Evolutionary conservation across 2,113 vertebrate genomes (phyloP), one percentile per base, ranked within the genome.

Genomic region (Alosa alosa): DNA sequence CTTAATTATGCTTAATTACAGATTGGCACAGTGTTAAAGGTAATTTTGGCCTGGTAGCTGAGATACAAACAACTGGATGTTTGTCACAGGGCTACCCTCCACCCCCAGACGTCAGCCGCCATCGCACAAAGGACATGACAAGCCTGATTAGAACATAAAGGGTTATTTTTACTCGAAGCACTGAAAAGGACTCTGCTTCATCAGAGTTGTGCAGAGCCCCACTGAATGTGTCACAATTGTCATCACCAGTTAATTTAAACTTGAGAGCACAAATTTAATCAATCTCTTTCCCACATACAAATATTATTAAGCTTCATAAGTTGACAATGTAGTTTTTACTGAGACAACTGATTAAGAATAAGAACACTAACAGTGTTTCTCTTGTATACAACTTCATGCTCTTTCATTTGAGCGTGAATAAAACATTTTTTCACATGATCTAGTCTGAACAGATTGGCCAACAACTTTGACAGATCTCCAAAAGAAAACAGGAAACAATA

Each of bases 121-220:
- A 72, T 72, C 64, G 31, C 31, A 72, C 64, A 72, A 72, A 72
- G 25, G 64, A 72, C 64, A 68, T 68, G 64, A 68, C 64, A 72
- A 72, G 64, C 25, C 25, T 72, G 64, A 72, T 72, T 72, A 72
- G 7, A 2, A 72, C 4, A 72, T 31, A 72, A 72, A 72, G 25
- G 64, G 64, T 36, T 72, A 72, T 72, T 72, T 72, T 72, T 72
- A 72, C 64, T 72, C 9, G 64, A 36, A 31, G n/a, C 31, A 36
- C 64, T 36, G 64, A 72, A 72, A 72, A 72, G 11, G 8, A 36
- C 31, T 36, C 15, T 60, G 25, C n/a, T n/a, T 68, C 60, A 10
- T 68, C 60, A 68, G 6, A 68, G 60, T 1, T 25, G 64, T 3
- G 64, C 11, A 10, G n/a, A 10, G 64, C 64, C 64, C 25, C 31